Conservation (phyloP, 1,140 invertebrate species). For the Scaptomyza montana region DNA sequence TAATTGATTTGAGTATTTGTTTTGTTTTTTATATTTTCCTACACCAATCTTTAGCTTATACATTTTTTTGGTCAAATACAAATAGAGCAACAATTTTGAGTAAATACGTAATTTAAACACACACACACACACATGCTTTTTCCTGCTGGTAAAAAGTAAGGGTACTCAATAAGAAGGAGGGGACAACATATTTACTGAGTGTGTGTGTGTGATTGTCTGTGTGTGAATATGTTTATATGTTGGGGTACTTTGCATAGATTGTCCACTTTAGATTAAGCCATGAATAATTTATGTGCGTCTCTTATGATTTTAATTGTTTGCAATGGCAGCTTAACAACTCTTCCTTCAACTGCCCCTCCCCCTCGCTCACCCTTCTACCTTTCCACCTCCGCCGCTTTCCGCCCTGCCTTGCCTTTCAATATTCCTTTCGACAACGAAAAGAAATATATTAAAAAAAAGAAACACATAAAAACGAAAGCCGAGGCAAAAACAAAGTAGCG, state of each 20-base stretch:
- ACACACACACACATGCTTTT: background rate
- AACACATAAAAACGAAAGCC: conserved; percentile 55
- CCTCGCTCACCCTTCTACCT: background rate
- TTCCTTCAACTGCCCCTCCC: conserved; percentile 28
- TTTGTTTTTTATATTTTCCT: too few species aligned
- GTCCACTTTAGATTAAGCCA: conserved; percentile 83
- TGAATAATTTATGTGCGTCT: conserved; percentile 84
- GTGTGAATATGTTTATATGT: conserved; percentile 36
- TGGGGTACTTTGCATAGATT: conserved; percentile 78
- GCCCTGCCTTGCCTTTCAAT: conserved; percentile 34
- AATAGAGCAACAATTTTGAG: background rate
- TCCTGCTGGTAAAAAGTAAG: background rate
- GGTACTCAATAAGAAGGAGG: conserved; percentile 10
- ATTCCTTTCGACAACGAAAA: conserved; percentile 36
- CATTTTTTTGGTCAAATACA: too few species aligned
- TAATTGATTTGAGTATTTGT: background rate
- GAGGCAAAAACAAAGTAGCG: conserved; percentile 76
- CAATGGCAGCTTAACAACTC: conserved; percentile 82
- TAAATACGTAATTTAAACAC: background rate
- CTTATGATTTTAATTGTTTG: conserved; percentile 84
- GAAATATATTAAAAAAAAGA: conserved; percentile 9
- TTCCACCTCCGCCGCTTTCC: background rate
- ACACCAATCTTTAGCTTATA: too few species aligned
- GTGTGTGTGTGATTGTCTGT: conserved; percentile 21
- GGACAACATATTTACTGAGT: conserved; percentile 1